These are phyloP conservation scores for Onychorhynchus coronatus DNA, from an alignment of 2,113 vertebrate genomes.

Conservation along the genomic window DNA sequence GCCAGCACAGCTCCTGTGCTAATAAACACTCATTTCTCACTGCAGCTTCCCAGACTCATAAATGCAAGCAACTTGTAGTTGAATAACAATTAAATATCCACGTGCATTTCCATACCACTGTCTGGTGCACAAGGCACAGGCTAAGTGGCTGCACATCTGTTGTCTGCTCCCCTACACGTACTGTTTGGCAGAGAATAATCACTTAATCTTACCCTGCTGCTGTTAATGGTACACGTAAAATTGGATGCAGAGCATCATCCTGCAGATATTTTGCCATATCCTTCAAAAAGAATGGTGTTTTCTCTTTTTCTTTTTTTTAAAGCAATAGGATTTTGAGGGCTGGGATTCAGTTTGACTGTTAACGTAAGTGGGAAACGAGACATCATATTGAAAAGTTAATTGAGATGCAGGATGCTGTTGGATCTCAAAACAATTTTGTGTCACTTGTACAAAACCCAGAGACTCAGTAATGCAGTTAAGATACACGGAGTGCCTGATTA, in stretches of 20 bases:
- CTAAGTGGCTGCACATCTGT: constrained; percentile 25
- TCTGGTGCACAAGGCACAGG: neutral
- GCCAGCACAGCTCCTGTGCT: neutral
- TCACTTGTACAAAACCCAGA: constrained; percentile 29
- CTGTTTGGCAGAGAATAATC: neutral
- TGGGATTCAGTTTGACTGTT: neutral
- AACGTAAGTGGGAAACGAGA: neutral
- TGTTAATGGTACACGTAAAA: neutral
- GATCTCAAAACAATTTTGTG: neutral
- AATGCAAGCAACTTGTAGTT: constrained; percentile 39
- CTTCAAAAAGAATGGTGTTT: neutral
- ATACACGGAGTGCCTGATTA: neutral
- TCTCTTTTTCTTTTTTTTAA: neutral
- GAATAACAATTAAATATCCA: constrained; percentile 49
- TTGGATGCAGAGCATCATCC: neutral
- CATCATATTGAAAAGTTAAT: neutral
- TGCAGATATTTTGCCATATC: neutral
- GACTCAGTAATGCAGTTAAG: neutral
- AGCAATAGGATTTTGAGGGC: neutral
- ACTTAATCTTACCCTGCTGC: neutral
- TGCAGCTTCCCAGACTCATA: constrained; percentile 35
- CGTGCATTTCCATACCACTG: neutral
- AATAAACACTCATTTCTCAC: constrained; percentile 38
- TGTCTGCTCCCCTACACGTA: neutral
- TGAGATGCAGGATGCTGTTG: neutral